Evolutionary conservation across 1,140 invertebrate genomes (phyloP), one percentile per base, ranked within the genome.

Genomic region (Muscidifurax raptorellus): DNA sequence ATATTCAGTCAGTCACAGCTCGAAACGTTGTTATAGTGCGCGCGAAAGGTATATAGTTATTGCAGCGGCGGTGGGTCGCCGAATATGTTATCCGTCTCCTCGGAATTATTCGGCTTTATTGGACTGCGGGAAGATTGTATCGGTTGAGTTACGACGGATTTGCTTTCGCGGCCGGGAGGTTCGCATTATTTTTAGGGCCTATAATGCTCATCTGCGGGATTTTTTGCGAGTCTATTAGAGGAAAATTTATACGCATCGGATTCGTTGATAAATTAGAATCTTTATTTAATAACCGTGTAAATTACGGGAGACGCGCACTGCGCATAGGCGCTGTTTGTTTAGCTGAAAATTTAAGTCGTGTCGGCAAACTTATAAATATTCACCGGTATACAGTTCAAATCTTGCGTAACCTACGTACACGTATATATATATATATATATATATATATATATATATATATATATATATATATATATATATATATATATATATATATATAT

Each of bases 1-100:
- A n/a, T n/a, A n/a, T n/a, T n/a, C n/a, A 81, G 78, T 40, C 36
- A 18, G 66, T 52, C 30, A n/a, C n/a, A n/a, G n/a, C 69, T 1
- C 71, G 72, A 82, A 30, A 75, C 75, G 71, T 82, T 82, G 80
- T 83, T 83, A 30, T 64, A 77, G 13, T 30, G 67, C 67, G 67
- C 27, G 67, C 27, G 71, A 59, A 22, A 72, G 80, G 85, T 78
- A 59, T 85, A 85, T 76, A 89, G 90, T 90, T 90, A 87, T 90
- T 89, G 89, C 87, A 88, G 86, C 88, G 86, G 89, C 85, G 88
- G 89, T 90, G 86, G 88, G 89, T 74, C 36, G 80, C 72, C 80
- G 80, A 74, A 82, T 75, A 72, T 75, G 59, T 72, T 69, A 75
- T 59, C 71, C 71, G 32, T 59, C 52, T 25, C 81, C 74, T 44